Evolutionary conservation across 2,888 invertebrate species (phyloP), one percentile per base, ranked within the genome.

Genomic region (Pristionchus japonicus): DNA sequence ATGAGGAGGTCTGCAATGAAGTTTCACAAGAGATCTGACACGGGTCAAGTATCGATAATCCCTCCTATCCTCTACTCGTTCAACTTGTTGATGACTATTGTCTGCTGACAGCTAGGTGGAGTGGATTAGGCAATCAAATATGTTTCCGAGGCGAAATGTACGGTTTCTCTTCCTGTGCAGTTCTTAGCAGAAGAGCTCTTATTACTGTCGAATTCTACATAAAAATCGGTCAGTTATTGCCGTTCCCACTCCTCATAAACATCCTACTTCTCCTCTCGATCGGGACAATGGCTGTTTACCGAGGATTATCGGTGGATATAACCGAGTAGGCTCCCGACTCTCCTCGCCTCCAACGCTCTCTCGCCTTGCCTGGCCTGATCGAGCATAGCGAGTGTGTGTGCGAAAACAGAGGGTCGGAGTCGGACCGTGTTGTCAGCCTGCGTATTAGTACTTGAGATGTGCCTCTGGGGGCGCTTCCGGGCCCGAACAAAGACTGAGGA

Each of bases 41-140:
- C 70, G 70, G 70, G 70, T 70, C 70, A 70, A 70, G 70, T 70
- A 37, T 37, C 70, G 37, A 70, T 70, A 70, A 70, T 70, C 34
- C 37, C 31, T 34, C 64, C 52, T 23, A 57, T 57, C 52, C 57
- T 9, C n/a, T 9, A 1, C 57, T 23, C 23, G 23, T 2, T 9
- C 23, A 57, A 57, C 64, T 64, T 13, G 64, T 27, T 15, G 34
- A 64, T 27, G 17, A 31, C 2, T 13, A 31, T 64, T 64, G 31
- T 64, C 64, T 64, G 64, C 11, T 64, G 64, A 64, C 31, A 64
- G 64, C 27, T 34, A 64, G 31, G n/a, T n/a, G n/a, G n/a, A n/a
- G n/a, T n/a, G n/a, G 57, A 20, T 20, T 57, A 57, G 57, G 43
- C 43, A n/a, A n/a, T n/a, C n/a, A n/a, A n/a, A n/a, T n/a, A n/a